phyloP scores from a whole-genome alignment of 2,113 vertebrate species.

The Laticauda colubrina region DNA sequence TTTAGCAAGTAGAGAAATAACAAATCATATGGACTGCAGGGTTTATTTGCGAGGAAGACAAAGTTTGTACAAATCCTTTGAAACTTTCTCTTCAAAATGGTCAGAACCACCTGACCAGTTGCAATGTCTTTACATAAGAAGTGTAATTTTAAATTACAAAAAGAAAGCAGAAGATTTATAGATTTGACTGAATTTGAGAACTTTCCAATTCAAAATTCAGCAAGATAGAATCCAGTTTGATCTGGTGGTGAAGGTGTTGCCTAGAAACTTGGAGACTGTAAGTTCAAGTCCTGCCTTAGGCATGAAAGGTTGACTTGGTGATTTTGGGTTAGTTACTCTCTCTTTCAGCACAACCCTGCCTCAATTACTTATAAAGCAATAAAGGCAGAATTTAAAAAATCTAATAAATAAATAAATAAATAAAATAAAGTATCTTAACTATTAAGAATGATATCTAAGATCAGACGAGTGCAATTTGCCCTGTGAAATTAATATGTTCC shows the following conservation, averaged over 20 bases:
- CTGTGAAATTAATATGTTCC: neutral
- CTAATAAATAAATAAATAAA: neutral
- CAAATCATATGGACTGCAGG: neutral
- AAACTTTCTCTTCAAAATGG: neutral
- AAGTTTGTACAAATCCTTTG: neutral
- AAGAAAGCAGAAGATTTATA: neutral
- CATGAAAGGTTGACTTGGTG: neutral
- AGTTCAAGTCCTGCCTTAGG: neutral
- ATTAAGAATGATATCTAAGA: neutral
- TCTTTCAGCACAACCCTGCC: neutral
- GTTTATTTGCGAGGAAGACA: neutral
- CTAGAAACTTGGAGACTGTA: neutral
- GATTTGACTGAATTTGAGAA: neutral
- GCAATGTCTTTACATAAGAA: neutral
- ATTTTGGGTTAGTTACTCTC: neutral
- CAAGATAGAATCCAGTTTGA: neutral
- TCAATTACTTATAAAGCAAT: neutral
- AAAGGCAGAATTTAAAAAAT: neutral
- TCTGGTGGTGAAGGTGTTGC: neutral
- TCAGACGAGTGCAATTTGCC: conserved; percentile 12
- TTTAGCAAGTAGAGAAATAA: neutral
- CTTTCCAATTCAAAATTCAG: neutral
- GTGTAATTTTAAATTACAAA: neutral
- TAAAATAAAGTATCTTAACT: neutral
- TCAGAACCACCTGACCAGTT: neutral